Percentiles rank a stretch among this genome's conserved stretches.
phyloP scores from a whole-genome alignment of 1,140 invertebrate genomes.

The Brachionus rubens region DNA sequence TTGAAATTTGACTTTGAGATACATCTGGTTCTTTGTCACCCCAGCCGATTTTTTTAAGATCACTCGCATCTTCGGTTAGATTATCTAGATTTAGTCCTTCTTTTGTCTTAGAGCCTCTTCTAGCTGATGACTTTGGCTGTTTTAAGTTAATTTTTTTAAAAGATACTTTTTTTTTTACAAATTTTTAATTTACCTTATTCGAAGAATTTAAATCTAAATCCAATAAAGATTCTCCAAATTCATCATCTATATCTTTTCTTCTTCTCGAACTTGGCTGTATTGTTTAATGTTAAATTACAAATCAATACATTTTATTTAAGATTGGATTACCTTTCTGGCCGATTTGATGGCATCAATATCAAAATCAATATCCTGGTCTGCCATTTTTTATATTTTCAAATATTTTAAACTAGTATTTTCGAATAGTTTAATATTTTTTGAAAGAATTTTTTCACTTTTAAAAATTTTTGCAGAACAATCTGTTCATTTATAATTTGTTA shows the following conservation, averaged over 20 bases:
- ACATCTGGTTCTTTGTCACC: neutral
- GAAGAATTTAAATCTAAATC: neutral
- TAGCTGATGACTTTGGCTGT: neutral
- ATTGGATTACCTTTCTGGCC: neutral
- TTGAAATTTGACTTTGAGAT: slow-evolving; percentile 15
- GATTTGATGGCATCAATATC: neutral
- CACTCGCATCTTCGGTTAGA: neutral
- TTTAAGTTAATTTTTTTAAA: neutral
- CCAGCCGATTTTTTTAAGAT: neutral
- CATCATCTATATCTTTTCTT: slow-evolving; percentile 14
- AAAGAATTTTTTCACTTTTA: too few species aligned
- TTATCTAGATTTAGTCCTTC: neutral
- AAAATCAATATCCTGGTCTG: slow-evolving; percentile 23
- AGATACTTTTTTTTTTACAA: neutral
- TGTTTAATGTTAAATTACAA: neutral
- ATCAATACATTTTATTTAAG: neutral
- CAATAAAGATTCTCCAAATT: neutral
- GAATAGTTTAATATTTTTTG: too few species aligned
- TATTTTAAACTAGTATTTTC: too few species aligned
- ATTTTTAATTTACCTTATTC: neutral
- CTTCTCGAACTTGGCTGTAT: neutral
- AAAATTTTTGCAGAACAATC: too few species aligned
- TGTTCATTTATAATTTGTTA: too few species aligned
- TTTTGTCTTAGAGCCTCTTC: neutral
- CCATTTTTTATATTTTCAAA: neutral